These are phyloP conservation scores for Uria lomvia DNA, from an alignment of 2,113 vertebrate genomes.

Conservation along the genomic window DNA sequence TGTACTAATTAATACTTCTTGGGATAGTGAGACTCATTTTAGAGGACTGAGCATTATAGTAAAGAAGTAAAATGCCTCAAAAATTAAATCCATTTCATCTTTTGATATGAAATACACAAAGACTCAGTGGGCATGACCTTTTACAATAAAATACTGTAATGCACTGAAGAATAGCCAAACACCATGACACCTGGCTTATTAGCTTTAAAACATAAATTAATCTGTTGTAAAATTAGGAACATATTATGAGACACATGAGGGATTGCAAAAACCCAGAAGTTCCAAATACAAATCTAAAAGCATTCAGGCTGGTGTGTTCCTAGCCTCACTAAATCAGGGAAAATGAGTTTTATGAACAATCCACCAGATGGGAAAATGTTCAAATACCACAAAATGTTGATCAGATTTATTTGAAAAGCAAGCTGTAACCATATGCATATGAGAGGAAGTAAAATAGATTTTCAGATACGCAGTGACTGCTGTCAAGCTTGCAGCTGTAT, in stretches of 20 bases:
- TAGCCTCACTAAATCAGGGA: slow-evolving; percentile 66
- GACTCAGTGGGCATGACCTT: not conserved
- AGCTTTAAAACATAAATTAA: slow-evolving; percentile 53
- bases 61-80: not conserved
- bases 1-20: slow-evolving; percentile 19
- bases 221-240: slow-evolving; percentile 54
- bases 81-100: not conserved
- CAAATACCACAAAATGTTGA: slow-evolving; percentile 64
- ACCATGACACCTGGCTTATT: slow-evolving; percentile 16
- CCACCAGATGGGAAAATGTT: slow-evolving; percentile 74
- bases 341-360: slow-evolving; percentile 75
- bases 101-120: not conserved
- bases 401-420: slow-evolving; percentile 75
- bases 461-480: slow-evolving; percentile 42
- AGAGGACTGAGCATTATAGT: not conserved
- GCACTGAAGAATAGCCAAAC: not conserved
- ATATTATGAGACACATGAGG: slow-evolving; percentile 19
- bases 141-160: not conserved
- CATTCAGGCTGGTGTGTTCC: slow-evolving; percentile 31
- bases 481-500: slow-evolving; percentile 39
- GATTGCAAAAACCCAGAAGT: slow-evolving; percentile 4
- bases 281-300: slow-evolving; percentile 48
- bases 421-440: slow-evolving; percentile 68
- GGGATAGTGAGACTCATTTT: not conserved
- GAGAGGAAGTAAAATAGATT: slow-evolving; percentile 53